Percentiles rank a stretch among this genome's conserved stretches.
phyloP scores from a whole-genome alignment of 2,113 vertebrate species.

The Thymallus thymallus region DNA sequence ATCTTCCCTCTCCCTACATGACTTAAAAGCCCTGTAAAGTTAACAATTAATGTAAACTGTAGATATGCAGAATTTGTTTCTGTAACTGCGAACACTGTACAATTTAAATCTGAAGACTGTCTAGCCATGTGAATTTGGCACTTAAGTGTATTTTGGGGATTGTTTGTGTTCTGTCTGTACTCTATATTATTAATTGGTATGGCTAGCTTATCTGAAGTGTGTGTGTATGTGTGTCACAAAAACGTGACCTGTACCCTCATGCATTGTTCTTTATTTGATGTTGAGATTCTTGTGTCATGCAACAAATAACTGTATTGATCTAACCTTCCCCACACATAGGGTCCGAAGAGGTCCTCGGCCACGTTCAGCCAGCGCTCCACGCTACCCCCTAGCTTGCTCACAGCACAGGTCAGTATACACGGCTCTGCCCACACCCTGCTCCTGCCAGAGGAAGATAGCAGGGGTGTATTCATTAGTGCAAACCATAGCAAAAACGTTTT shows the following conservation, averaged over 20 bases:
- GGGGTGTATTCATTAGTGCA: background rate
- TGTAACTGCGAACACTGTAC: background rate
- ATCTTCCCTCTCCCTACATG: too few species aligned
- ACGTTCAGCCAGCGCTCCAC: slow-evolving; percentile 91
- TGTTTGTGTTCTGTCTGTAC: background rate
- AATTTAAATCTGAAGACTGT: background rate
- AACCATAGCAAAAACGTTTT: too few species aligned
- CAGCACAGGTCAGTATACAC: slow-evolving; percentile 86
- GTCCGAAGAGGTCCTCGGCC: slow-evolving; percentile 89
- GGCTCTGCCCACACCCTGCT: slow-evolving; percentile 98
- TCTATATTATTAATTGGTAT: too few species aligned
- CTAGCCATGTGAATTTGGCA: background rate
- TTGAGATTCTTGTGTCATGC: background rate
- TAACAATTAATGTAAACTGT: background rate
- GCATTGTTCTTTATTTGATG: background rate
- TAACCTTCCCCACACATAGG: slow-evolving; percentile 83
- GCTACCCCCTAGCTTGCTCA: slow-evolving; percentile 86
- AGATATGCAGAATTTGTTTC: background rate
- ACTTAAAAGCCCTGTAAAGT: too few species aligned
- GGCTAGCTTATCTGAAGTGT: background rate
- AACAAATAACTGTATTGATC: background rate
- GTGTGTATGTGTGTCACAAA: background rate
- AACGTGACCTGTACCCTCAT: background rate
- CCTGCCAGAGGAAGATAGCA: slow-evolving; percentile 64
- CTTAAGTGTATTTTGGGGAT: too few species aligned